Evolutionary conservation across 2,113 vertebrate genomes (phyloP), one percentile per base, ranked within the genome.

Genomic region (Hystrix cristata): DNA sequence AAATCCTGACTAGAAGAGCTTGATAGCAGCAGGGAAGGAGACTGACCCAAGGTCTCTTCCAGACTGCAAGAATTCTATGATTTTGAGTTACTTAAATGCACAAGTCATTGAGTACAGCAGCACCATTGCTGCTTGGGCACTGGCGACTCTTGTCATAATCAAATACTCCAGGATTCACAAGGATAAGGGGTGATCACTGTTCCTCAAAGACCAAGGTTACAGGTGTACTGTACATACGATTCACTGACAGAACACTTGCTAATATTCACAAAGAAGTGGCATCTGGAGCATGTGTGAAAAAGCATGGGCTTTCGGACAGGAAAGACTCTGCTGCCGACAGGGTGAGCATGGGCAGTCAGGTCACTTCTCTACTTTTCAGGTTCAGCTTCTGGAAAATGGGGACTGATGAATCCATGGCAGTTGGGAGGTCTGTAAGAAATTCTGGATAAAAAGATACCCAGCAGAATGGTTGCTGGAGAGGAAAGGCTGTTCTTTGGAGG

Each of bases 281-380:
- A 0, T 5, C 11, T 19, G 29, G 15, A 67, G 7, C 8, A 46
- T 0, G n/a, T 7, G 25, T 12, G 2, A 27, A 34, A 25, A 71
- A 85, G 14, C 34, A 18, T 0, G 16, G 4, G 9, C 2, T 53
- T 82, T 34, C 18, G 43, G 31, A 16, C 14, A 27, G 1, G 18
- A 29, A 67, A 82, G 55, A 5, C 31, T 43, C 48, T 29, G n/a
- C 25, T 72, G 12, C 7, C 23, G 55, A 80, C 2, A 81, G 46
- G 25, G 27, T 43, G 74, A 60, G 11, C 46, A 8, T 0, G 31
- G 38, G 18, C 29, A 53, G 46, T 67, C 15, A 38, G 60, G 13
- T 74, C 67, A 16, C 34, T 34, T 69, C 65, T 51, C 34, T 27
- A 10, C 29, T 60, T 51, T 65, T 71, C 48, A 31, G 25, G 21